A percentile compares a stretch with the other conserved stretches of the same genome.
Conservation (phyloP, 2,888 invertebrate species). For the Steromphala cineraria region DNA sequence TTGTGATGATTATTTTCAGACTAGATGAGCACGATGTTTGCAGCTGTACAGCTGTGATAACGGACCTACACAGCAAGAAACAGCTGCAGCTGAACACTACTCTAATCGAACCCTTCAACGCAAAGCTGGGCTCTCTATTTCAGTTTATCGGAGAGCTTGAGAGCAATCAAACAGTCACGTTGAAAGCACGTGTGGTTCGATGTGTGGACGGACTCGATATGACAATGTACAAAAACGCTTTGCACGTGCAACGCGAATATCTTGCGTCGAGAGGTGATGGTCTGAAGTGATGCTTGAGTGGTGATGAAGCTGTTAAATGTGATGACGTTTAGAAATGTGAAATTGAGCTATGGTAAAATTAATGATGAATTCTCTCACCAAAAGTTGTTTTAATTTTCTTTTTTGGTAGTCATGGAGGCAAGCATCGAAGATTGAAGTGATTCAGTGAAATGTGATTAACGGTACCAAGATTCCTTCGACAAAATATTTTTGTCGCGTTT, state of each 20-base stretch:
- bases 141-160: constrained; percentile 60
- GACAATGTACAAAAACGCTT: constrained; percentile 49
- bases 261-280: constrained; percentile 19
- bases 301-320: too few species aligned
- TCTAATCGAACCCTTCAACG: constrained; percentile 58
- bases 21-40: constrained; percentile 49
- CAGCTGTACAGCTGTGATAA: constrained; percentile 42
- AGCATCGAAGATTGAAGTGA: too few species aligned
- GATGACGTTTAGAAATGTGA: too few species aligned
- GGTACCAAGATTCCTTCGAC: too few species aligned
- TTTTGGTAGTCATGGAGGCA: too few species aligned
- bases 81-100: constrained; percentile 48
- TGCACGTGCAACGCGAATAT: constrained; percentile 51
- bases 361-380: too few species aligned
- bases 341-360: too few species aligned
- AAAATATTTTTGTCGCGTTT: too few species aligned
- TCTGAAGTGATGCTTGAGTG: too few species aligned
- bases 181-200: constrained; percentile 54
- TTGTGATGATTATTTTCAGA: constrained; percentile 32
- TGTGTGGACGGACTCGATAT: constrained; percentile 61
- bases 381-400: too few species aligned
- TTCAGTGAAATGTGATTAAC: too few species aligned
- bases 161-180: not conserved
- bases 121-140: constrained; percentile 49
- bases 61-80: constrained; percentile 42